A percentile compares a stretch with the other conserved stretches of the same genome.
Evolutionary conservation across 2,888 invertebrate species (phyloP).

Genomic region (Holacanthella duospinosa): DNA sequence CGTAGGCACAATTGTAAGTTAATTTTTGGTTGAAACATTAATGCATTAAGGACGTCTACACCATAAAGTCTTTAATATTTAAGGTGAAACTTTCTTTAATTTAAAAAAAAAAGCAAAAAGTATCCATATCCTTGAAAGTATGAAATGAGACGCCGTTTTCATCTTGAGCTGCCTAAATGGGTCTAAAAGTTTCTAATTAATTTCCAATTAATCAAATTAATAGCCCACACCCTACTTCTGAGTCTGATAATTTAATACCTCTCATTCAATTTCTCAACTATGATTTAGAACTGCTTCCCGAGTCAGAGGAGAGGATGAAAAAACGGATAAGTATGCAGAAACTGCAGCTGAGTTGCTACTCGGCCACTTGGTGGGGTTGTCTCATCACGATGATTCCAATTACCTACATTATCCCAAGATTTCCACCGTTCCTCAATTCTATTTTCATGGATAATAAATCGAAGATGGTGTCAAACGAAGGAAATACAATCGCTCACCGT

Average conservation of each 20-base stretch:
- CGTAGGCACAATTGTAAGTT: no score
- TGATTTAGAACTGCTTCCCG: not conserved
- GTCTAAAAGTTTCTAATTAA: not conserved
- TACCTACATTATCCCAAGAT: not conserved
- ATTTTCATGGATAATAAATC: not conserved
- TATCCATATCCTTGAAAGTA: no score
- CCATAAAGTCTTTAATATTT: no score
- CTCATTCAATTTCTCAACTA: not conserved
- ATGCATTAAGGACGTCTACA: no score
- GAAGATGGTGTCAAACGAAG: not conserved
- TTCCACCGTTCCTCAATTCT: constrained; percentile 5
- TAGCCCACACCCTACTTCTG: no score
- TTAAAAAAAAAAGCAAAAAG: no score
- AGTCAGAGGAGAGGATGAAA: not conserved
- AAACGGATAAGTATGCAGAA: not conserved
- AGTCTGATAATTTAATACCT: no score
- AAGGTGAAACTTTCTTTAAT: no score
- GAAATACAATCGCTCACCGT: not conserved
- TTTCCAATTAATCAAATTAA: not conserved
- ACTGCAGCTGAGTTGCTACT: not conserved
- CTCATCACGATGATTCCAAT: constrained; percentile 1
- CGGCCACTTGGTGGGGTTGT: not conserved
- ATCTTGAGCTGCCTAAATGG: no score
- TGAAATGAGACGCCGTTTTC: no score
- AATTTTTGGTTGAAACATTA: no score